Evolutionary conservation across 1,140 invertebrate species (phyloP).

Genomic region (Formica exsecta): DNA sequence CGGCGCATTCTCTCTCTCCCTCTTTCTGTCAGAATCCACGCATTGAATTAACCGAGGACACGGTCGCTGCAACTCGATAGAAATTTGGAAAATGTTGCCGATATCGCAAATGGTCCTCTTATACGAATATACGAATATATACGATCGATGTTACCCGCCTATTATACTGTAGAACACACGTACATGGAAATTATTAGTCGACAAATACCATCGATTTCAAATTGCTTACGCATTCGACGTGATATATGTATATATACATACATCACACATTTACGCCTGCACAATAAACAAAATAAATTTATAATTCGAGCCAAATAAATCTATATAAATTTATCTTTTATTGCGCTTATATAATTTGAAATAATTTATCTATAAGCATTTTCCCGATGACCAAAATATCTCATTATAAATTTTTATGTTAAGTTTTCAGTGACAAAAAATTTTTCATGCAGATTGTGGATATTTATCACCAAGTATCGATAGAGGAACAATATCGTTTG

Average conservation of each 20-base stretch:
- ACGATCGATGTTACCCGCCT: conserved; percentile 16
- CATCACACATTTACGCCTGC: not conserved
- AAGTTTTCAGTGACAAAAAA: not conserved
- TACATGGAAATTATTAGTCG: conserved; percentile 35
- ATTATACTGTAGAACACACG: not conserved
- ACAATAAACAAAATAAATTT: conserved; percentile 7
- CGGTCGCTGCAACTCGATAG: conserved; percentile 3
- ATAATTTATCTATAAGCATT: conserved; percentile 20
- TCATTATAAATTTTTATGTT: not conserved
- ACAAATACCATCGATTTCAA: conserved; percentile 23
- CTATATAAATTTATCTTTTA: conserved; percentile 21
- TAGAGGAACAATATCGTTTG: conserved; percentile 9
- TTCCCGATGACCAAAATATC: conserved; percentile 8
- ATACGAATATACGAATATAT: not conserved
- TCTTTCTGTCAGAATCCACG: conserved; percentile 16
- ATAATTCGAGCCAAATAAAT: not conserved
- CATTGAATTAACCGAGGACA: conserved; percentile 48
- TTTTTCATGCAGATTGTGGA: not conserved
- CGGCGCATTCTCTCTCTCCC: not conserved
- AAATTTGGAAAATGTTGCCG: conserved; percentile 38
- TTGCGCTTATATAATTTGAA: not conserved
- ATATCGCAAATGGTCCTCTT: conserved; percentile 18
- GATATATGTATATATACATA: not conserved
- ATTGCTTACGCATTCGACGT: conserved; percentile 21
- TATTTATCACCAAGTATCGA: not conserved